phyloP scores from a whole-genome alignment of 2,113 vertebrate species.

The Genyomyrus donnyi region DNA sequence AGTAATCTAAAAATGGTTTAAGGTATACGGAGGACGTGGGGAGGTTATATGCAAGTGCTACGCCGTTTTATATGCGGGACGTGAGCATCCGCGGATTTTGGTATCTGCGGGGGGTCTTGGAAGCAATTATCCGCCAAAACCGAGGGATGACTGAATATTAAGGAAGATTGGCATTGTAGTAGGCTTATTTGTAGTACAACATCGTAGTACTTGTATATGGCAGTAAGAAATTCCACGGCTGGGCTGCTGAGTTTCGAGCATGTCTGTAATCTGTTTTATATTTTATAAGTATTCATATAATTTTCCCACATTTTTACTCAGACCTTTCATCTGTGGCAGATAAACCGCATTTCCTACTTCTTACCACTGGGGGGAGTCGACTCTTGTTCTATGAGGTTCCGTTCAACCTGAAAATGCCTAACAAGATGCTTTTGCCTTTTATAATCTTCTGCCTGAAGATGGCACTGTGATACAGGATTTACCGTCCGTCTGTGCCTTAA shows the following conservation, averaged over 20 bases:
- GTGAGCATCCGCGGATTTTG: background rate
- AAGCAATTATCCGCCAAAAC: background rate
- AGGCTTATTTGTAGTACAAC: background rate
- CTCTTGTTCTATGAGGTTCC: background rate
- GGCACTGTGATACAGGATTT: background rate
- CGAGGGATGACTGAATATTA: background rate
- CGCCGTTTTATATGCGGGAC: background rate
- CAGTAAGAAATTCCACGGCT: background rate
- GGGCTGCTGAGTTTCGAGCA: background rate
- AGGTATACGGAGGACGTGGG: background rate
- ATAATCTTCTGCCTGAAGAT: background rate
- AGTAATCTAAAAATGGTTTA: background rate
- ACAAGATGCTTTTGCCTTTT: background rate
- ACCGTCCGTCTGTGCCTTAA: background rate
- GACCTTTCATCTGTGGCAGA: background rate
- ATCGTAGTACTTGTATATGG: background rate
- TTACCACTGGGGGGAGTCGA: background rate
- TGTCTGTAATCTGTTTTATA: background rate
- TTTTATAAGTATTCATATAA: background rate
- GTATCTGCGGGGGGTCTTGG: background rate
- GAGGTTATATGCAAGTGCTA: background rate
- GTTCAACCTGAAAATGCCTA: background rate
- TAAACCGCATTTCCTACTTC: background rate
- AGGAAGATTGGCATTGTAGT: background rate
- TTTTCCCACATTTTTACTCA: background rate